Evolutionary conservation across 2,113 vertebrate genomes (phyloP).

Genomic region (Pterocles burchelli): DNA sequence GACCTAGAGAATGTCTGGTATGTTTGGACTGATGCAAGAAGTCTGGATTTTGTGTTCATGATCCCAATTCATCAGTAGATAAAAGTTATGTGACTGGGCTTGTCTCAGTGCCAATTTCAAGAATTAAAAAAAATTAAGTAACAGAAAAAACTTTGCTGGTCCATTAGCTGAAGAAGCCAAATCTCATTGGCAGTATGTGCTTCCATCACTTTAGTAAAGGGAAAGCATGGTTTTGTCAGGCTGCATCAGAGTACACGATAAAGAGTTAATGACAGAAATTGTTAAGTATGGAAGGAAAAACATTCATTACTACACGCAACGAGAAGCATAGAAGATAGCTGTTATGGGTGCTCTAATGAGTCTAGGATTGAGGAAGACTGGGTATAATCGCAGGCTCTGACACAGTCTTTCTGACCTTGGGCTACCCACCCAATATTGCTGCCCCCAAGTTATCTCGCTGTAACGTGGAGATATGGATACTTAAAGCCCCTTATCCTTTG

Average conservation of each 20-base stretch:
- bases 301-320: background rate
- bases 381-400: background rate
- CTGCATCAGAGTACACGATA: background rate
- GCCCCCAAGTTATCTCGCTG: background rate
- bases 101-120: background rate
- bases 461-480: background rate
- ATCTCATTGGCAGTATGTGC: background rate
- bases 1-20: conserved; percentile 40
- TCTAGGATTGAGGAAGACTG: background rate
- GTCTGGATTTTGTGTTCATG: conserved; percentile 17
- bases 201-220: background rate
- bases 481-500: background rate
- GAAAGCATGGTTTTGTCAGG: background rate
- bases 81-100: background rate
- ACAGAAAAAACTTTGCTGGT: background rate
- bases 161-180: background rate
- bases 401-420: background rate
- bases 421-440: background rate
- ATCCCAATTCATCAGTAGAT: background rate
- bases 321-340: background rate
- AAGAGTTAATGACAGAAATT: background rate
- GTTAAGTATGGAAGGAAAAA: background rate
- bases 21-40: conserved; percentile 31
- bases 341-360: background rate
- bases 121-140: background rate